Evolutionary conservation across 1,140 invertebrate species (phyloP).

Genomic region (Tetramorium simillimum): DNA sequence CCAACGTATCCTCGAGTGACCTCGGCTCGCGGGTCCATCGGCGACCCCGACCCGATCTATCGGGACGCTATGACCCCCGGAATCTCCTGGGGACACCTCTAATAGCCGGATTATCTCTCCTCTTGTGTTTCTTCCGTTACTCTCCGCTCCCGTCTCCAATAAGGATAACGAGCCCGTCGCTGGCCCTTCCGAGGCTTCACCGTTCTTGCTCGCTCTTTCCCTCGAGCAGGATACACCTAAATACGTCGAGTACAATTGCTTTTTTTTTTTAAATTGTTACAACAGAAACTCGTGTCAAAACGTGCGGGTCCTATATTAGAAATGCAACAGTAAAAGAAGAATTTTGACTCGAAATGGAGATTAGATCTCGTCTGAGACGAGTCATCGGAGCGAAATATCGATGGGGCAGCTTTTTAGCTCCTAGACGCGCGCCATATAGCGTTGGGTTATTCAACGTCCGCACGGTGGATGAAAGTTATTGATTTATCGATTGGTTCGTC

Average conservation of each 20-base stretch:
- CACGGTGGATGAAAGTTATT: constrained; percentile 67
- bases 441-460: constrained; percentile 37
- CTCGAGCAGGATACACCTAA: neutral
- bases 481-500: constrained; percentile 76
- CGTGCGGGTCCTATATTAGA: neutral
- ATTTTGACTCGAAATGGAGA: constrained; percentile 36
- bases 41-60: constrained; percentile 79
- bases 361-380: constrained; percentile 33
- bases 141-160: constrained; percentile 68
- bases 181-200: constrained; percentile 30
- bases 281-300: neutral
- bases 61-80: constrained; percentile 72
- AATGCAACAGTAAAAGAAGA: neutral
- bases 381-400: constrained; percentile 20
- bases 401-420: constrained; percentile 51
- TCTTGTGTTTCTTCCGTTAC: constrained; percentile 76
- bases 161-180: constrained; percentile 78
- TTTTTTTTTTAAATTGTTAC: neutral
- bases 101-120: constrained; percentile 85
- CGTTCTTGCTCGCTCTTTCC: constrained; percentile 6
- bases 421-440: constrained; percentile 48
- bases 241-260: neutral
- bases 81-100: constrained; percentile 83
- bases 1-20: constrained; percentile 64
- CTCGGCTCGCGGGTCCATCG: constrained; percentile 77